Conservation (phyloP, 2,113 vertebrate species). For the Coracopsis vasa region DNA sequence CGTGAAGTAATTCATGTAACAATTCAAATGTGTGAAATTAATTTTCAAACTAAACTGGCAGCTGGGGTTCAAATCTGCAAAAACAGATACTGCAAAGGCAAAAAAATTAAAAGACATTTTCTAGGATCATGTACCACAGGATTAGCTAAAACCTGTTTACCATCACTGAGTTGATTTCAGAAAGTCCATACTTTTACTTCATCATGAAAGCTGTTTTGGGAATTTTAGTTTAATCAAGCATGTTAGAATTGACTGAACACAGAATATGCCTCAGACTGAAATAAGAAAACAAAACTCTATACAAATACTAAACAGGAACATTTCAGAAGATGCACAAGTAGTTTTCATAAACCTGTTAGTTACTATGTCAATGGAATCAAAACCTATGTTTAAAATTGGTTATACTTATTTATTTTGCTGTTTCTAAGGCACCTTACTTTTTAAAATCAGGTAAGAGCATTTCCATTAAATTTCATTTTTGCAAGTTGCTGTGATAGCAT, state of each 20-base stretch:
- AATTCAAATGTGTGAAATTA: constrained; percentile 29
- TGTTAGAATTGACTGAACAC: neutral
- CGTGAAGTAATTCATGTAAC: neutral
- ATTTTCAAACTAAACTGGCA: constrained; percentile 19
- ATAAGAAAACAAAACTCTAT: neutral
- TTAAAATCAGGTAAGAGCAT: neutral
- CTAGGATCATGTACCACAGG: neutral
- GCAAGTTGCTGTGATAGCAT: neutral
- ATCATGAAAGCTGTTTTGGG: neutral
- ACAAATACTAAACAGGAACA: neutral
- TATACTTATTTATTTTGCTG: neutral
- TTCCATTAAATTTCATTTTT: neutral
- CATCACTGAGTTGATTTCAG: neutral
- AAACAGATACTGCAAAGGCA: neutral
- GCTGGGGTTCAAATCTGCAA: neutral
- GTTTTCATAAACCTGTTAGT: neutral
- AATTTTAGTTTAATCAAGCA: neutral
- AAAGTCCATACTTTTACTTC: neutral
- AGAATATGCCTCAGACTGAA: neutral
- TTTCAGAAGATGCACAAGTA: neutral
- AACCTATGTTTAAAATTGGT: neutral
- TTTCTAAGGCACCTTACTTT: neutral
- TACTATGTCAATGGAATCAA: neutral
- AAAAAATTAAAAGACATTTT: constrained; percentile 25
- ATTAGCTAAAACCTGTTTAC: neutral